Conservation (phyloP, 2,113 vertebrate genomes). For the Tyto alba region DNA sequence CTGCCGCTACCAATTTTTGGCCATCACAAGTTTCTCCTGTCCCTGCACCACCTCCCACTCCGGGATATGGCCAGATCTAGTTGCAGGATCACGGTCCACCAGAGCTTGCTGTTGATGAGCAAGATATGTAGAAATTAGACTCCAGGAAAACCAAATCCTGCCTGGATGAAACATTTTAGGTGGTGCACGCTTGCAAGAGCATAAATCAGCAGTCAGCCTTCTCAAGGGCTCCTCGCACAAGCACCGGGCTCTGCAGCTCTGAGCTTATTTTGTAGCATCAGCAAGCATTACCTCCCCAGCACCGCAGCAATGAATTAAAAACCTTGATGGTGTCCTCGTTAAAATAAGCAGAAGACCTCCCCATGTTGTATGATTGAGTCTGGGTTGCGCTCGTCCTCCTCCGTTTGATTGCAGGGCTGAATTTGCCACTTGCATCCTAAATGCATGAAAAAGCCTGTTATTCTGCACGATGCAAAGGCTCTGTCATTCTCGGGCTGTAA, state of each 20-base stretch:
- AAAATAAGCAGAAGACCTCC: not conserved
- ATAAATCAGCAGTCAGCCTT: not conserved
- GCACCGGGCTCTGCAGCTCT: not conserved
- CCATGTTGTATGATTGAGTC: fast-evolving
- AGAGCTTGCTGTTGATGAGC: not conserved
- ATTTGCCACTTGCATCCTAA: not conserved
- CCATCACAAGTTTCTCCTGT: not conserved
- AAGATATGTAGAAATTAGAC: not conserved
- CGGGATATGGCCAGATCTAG: not conserved
- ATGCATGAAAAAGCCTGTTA: not conserved
- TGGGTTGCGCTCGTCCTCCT: not conserved
- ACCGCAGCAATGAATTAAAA: not conserved
- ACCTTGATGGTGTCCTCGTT: not conserved
- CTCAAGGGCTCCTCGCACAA: not conserved
- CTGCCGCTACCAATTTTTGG: not conserved
- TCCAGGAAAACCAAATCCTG: not conserved
- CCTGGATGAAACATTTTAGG: not conserved
- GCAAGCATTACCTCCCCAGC: not conserved
- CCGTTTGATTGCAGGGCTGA: not conserved
- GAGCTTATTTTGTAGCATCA: not conserved
- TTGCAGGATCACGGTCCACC: not conserved
- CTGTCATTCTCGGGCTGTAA: not conserved
- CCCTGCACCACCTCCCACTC: not conserved
- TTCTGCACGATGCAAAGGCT: not conserved
- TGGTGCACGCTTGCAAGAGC: not conserved